Conservation (phyloP, 1,140 invertebrate genomes). For the Zophobas morio region DNA sequence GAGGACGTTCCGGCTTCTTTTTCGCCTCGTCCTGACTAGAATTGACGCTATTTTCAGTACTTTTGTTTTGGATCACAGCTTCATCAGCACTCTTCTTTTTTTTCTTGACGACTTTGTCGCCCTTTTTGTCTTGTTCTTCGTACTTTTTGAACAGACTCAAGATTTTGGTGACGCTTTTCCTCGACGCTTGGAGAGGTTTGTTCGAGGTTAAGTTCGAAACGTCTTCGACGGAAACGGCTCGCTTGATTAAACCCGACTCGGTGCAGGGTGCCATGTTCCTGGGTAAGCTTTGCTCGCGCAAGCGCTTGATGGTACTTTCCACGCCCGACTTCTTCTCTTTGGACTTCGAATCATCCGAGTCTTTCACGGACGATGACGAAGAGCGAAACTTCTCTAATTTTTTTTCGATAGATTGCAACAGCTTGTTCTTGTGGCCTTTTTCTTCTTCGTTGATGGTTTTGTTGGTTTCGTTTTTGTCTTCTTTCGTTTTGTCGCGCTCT, state of each 20-base stretch:
- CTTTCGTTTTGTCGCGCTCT: slow-evolving; percentile 66
- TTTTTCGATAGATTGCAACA: slow-evolving; percentile 76
- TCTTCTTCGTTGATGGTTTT: slow-evolving; percentile 66
- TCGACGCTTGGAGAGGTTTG: slow-evolving; percentile 65
- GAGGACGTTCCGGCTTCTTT: slow-evolving; percentile 57
- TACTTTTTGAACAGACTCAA: slow-evolving; percentile 81
- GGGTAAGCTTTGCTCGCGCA: slow-evolving; percentile 78
- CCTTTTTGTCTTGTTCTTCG: slow-evolving; percentile 71
- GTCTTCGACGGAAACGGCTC: slow-evolving; percentile 79
- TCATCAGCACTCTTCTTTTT: slow-evolving; percentile 50
- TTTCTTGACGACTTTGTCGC: slow-evolving; percentile 59
- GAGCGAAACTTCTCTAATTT: slow-evolving; percentile 76
- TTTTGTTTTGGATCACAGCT: slow-evolving; percentile 56
- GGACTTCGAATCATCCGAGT: slow-evolving; percentile 63
- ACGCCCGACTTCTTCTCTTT: slow-evolving; percentile 67
- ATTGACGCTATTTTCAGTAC: slow-evolving; percentile 17
- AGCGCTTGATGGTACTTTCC: slow-evolving; percentile 70
- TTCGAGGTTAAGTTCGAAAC: slow-evolving; percentile 69
- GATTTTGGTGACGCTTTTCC: slow-evolving; percentile 77
- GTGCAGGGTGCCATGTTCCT: slow-evolving; percentile 68
- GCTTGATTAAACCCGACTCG: slow-evolving; percentile 75
- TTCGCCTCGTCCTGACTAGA: slow-evolving; percentile 46
- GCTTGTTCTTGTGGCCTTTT: slow-evolving; percentile 70
- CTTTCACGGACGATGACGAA: slow-evolving; percentile 68
- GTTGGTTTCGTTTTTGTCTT: slow-evolving; percentile 68